Conservation (phyloP, 2,888 invertebrate species). For the Drosophila tripunctata region DNA sequence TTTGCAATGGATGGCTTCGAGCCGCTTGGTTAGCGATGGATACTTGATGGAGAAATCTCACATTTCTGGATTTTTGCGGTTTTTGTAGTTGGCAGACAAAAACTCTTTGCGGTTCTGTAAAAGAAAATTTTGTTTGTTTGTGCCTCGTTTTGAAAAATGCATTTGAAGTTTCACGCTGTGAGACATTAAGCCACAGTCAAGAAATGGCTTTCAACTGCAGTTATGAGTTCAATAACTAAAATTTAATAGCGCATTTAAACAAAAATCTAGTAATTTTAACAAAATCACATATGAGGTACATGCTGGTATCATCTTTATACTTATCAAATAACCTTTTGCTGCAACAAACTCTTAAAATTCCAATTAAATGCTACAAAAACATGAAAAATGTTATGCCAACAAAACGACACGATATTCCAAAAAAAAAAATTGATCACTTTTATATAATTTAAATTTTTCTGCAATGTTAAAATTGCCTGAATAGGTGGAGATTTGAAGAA, state of each 20-base stretch:
- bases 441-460: no score
- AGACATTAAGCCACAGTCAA: neutral
- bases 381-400: no score
- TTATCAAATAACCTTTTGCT: no score
- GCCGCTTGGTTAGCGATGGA: constrained; percentile 8
- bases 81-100: neutral
- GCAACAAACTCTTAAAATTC: no score
- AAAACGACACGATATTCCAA: no score
- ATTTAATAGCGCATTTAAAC: neutral
- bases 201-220: neutral
- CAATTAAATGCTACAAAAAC: no score
- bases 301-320: no score
- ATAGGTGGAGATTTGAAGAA: no score
- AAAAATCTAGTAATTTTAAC: neutral
- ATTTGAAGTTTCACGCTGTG: constrained; percentile 22
- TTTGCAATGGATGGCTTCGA: constrained; percentile 39
- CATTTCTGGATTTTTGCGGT: no score
- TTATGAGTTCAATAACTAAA: neutral
- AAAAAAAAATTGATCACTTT: no score
- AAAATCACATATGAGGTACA: no score
- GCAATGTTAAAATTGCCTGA: no score
- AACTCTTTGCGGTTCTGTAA: constrained; percentile 20
- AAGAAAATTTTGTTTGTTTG: neutral
- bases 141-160: neutral
- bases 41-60: neutral